These are phyloP conservation scores for Pontoporia blainvillei DNA, from an alignment of 2,113 vertebrate species.

Conservation along the genomic window DNA sequence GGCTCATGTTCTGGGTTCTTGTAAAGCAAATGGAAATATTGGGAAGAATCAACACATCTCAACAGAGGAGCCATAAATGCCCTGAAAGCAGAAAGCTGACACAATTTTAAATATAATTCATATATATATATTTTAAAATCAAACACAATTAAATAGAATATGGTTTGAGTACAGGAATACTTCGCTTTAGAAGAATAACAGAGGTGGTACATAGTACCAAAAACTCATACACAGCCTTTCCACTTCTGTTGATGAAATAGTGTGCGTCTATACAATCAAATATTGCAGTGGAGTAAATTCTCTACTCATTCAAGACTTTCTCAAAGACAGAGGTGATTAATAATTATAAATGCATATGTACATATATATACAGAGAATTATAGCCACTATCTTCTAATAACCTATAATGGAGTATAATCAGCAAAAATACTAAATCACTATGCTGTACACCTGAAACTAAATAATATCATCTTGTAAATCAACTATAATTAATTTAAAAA, in stretches of 20 bases:
- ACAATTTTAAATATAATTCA: slow-evolving; percentile 85
- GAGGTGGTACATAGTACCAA: slow-evolving; percentile 99
- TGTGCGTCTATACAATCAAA: slow-evolving; percentile 80
- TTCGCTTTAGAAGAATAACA: slow-evolving; percentile 85
- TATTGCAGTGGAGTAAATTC: slow-evolving; percentile 82
- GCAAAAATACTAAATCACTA: background rate
- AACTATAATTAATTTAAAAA: background rate
- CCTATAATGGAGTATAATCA: background rate
- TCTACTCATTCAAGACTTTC: slow-evolving; percentile 79
- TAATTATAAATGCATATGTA: slow-evolving; percentile 29
- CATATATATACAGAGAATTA: background rate
- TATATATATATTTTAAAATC: background rate
- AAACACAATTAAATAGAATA: slow-evolving; percentile 91
- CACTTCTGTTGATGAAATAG: slow-evolving; percentile 86
- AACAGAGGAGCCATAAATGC: slow-evolving; percentile 53
- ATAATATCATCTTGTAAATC: background rate
- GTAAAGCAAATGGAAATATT: slow-evolving; percentile 51
- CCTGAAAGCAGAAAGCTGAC: slow-evolving; percentile 77
- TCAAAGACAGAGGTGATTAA: slow-evolving; percentile 76
- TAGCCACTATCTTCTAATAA: background rate
- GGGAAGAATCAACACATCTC: slow-evolving; percentile 43
- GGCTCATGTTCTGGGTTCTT: slow-evolving; percentile 38
- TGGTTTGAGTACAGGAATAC: slow-evolving; percentile 97
- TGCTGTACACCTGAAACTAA: background rate
- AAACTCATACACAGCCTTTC: slow-evolving; percentile 87